These are phyloP conservation scores for Helicolenus hilgendorfi DNA, from an alignment of 2,797 vertebrate species.

Conservation along the genomic window DNA sequence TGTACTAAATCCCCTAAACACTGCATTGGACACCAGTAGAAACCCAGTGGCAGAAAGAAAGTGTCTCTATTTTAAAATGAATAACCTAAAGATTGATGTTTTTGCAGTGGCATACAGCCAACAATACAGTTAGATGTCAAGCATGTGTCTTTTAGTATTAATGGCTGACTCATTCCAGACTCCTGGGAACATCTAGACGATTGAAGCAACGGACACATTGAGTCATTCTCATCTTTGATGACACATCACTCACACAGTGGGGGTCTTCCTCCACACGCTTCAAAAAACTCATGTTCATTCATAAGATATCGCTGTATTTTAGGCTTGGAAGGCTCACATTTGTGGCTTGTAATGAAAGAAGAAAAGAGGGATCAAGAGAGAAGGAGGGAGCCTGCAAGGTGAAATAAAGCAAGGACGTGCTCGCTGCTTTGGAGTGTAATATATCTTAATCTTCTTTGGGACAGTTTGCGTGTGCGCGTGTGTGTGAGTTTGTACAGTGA, in stretches of 20 bases:
- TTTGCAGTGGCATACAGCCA: background rate
- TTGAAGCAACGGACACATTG: background rate
- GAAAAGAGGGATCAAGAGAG: constrained; percentile 21
- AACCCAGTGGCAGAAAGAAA: background rate
- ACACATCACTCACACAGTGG: background rate
- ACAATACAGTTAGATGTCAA: background rate
- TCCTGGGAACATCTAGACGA: background rate
- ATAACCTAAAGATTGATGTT: background rate
- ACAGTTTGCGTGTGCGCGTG: background rate
- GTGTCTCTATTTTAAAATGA: background rate
- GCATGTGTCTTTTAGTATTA: background rate
- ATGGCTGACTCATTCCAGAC: constrained; percentile 28
- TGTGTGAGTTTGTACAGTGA: constrained; percentile 8
- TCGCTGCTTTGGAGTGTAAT: constrained; percentile 57
- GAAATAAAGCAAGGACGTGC: constrained; percentile 55
- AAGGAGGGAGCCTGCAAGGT: constrained; percentile 34
- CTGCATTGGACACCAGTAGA: background rate
- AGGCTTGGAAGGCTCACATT: constrained; percentile 4
- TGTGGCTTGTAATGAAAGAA: constrained; percentile 25
- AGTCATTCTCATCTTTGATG: constrained; percentile 35
- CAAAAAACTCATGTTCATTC: constrained; percentile 17
- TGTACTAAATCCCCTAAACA: background rate
- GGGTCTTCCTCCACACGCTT: background rate
- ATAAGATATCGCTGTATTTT: constrained; percentile 17
- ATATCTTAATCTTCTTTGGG: constrained; percentile 59